Conservation (phyloP, 23 tunicate species). For the Oikopleura dioica region DNA sequence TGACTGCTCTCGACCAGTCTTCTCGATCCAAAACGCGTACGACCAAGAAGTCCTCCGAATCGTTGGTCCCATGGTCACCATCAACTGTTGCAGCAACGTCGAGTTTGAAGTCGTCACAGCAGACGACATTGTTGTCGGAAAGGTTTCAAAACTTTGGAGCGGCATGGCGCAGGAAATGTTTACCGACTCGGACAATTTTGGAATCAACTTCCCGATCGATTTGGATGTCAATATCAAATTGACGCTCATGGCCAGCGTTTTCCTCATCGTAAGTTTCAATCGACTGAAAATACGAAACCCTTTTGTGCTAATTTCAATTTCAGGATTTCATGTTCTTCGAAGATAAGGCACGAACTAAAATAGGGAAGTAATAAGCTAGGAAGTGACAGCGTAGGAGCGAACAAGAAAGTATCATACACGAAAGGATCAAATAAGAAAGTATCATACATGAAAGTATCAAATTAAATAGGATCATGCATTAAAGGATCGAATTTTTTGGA, state of each 20-base stretch:
- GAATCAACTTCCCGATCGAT: conserved; percentile 95
- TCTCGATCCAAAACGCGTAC: conserved; percentile 44
- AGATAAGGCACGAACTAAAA: too few relatives aligned
- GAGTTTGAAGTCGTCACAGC: conserved; percentile 68
- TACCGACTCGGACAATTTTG: conserved; percentile 96
- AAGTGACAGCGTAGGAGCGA: too few relatives aligned
- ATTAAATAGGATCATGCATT: too few relatives aligned
- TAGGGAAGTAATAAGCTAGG: too few relatives aligned
- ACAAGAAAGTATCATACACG: too few relatives aligned
- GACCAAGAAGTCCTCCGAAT: conserved; percentile 44
- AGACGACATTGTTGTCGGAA: conserved; percentile 44
- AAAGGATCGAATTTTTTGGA: too few relatives aligned
- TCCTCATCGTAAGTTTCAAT: conserved; percentile 53
- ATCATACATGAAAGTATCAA: too few relatives aligned
- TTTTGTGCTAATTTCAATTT: too few relatives aligned
- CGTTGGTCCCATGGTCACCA: conserved; percentile 58
- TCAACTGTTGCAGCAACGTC: conserved; percentile 52
- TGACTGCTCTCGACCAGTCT: conserved; percentile 46
- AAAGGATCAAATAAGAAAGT: too few relatives aligned
- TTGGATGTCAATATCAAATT: conserved; percentile 68
- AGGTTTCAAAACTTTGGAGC: conserved; percentile 82
- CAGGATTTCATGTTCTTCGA: conserved; percentile 97
- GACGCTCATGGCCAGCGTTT: conserved; percentile 50
- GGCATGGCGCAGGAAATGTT: conserved; percentile 67
- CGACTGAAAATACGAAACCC: too few relatives aligned